phyloP scores from a whole-genome alignment of 2,113 vertebrate genomes.

The Vimba vimba region DNA sequence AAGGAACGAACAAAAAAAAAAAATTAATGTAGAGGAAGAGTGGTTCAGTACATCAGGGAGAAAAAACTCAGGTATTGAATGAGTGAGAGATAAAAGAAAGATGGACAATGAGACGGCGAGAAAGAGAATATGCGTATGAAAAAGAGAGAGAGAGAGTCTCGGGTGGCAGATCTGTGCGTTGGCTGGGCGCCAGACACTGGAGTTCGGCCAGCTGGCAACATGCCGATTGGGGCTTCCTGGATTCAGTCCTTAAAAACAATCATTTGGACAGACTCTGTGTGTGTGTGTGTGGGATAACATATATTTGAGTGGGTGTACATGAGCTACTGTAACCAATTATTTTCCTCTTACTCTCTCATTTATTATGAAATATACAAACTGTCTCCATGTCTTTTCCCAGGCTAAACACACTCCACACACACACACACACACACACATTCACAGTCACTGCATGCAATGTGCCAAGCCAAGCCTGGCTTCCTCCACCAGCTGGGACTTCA shows the following conservation, averaged over 20 bases:
- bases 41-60: slow-evolving; percentile 41
- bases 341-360: slow-evolving; percentile 56
- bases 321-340: slow-evolving; percentile 58
- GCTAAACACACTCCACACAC: slow-evolving; percentile 45
- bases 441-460: slow-evolving; percentile 21
- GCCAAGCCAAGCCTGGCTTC: slow-evolving; percentile 61
- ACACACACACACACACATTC: slow-evolving; percentile 45
- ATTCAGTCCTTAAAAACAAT: slow-evolving; percentile 81
- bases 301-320: slow-evolving; percentile 59
- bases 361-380: slow-evolving; percentile 55
- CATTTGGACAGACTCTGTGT: slow-evolving; percentile 73
- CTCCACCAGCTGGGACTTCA: slow-evolving; percentile 68
- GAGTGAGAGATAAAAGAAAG: slow-evolving; percentile 47
- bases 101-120: slow-evolving; percentile 46
- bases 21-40: slow-evolving; percentile 55
- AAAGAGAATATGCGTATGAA: slow-evolving; percentile 49
- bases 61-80: slow-evolving; percentile 36
- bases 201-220: slow-evolving; percentile 74
- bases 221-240: slow-evolving; percentile 75
- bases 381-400: slow-evolving; percentile 43
- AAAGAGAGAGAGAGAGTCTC: slow-evolving; percentile 20
- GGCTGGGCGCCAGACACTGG: slow-evolving; percentile 73
- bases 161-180: slow-evolving; percentile 61
- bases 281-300: slow-evolving; percentile 49
- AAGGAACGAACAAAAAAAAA: slow-evolving; percentile 2